A percentile compares a stretch with the other conserved stretches of the same genome.
These are phyloP conservation scores for Galerucella calmariensis DNA, from an alignment of 2,888 invertebrate species.

Conservation along the genomic window DNA sequence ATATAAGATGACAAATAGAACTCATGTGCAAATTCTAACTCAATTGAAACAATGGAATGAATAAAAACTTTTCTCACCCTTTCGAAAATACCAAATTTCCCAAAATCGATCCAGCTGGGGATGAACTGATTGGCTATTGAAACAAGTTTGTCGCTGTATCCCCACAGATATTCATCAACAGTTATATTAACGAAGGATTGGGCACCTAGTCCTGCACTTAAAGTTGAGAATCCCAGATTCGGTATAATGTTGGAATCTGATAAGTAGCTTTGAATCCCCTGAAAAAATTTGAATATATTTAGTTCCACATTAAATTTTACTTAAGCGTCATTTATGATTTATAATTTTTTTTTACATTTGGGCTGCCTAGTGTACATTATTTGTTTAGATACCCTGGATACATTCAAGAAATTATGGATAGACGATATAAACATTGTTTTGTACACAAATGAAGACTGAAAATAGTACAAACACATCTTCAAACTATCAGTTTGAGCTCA, in stretches of 20 bases:
- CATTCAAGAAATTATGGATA: too few species aligned
- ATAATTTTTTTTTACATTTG: too few species aligned
- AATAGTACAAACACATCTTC: too few species aligned
- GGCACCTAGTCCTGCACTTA: constrained; percentile 69
- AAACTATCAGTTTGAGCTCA: too few species aligned
- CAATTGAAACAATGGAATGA: background rate
- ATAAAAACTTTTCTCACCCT: constrained; percentile 70
- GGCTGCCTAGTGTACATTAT: too few species aligned
- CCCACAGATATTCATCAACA: constrained; percentile 82
- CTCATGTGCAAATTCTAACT: background rate
- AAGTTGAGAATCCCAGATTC: constrained; percentile 71
- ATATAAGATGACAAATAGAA: too few species aligned
- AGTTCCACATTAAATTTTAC: background rate
- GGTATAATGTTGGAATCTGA: constrained; percentile 68
- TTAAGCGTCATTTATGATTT: too few species aligned
- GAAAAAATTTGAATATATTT: constrained; percentile 44
- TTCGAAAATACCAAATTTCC: constrained; percentile 84
- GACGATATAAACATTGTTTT: too few species aligned
- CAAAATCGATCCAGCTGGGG: constrained; percentile 83
- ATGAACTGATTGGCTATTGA: constrained; percentile 75
- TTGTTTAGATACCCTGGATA: too few species aligned
- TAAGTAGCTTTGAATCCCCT: constrained; percentile 71
- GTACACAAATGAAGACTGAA: too few species aligned
- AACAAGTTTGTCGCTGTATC: constrained; percentile 82
- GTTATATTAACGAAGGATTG: constrained; percentile 73